Evolutionary conservation across 2,113 vertebrate genomes (phyloP).

Genomic region (Epinephelus cyanopodus): DNA sequence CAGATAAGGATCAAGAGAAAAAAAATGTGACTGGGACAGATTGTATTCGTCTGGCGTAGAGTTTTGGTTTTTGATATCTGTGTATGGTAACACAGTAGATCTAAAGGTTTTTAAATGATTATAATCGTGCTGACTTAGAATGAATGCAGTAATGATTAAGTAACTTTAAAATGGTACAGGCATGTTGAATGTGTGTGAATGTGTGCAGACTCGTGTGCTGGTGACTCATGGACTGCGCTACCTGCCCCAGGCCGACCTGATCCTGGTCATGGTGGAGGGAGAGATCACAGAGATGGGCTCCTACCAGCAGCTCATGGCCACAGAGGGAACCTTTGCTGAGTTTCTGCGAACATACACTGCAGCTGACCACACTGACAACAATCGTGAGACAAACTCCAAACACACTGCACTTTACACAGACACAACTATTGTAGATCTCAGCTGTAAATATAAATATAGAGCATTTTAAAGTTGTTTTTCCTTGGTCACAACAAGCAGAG

Average conservation of each 20-base stretch:
- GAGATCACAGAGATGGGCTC: slow-evolving; percentile 95
- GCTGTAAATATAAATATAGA: not conserved
- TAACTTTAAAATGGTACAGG: not conserved
- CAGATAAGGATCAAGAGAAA: not conserved
- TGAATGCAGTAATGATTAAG: too few relatives aligned
- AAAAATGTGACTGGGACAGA: not conserved
- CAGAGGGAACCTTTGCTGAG: slow-evolving; percentile 92
- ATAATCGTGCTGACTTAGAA: not conserved
- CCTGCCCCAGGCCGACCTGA: slow-evolving; percentile 90
- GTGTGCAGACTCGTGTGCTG: slow-evolving; percentile 90
- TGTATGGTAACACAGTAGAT: not conserved
- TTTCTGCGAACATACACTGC: slow-evolving; percentile 90
- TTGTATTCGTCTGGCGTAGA: not conserved
- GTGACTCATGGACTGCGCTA: slow-evolving; percentile 94
- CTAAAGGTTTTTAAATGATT: not conserved
- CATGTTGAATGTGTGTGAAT: not conserved
- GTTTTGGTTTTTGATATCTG: not conserved
- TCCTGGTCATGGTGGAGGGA: slow-evolving; percentile 94
- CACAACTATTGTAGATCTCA: not conserved
- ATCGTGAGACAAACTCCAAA: slow-evolving; percentile 56
- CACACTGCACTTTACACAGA: not conserved
- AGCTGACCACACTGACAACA: slow-evolving; percentile 82
- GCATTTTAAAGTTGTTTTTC: too few relatives aligned
- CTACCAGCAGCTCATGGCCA: slow-evolving; percentile 91
- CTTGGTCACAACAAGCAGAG: not conserved